phyloP scores from a whole-genome alignment of 2,797 vertebrate genomes.

The Acanthornis magna region DNA sequence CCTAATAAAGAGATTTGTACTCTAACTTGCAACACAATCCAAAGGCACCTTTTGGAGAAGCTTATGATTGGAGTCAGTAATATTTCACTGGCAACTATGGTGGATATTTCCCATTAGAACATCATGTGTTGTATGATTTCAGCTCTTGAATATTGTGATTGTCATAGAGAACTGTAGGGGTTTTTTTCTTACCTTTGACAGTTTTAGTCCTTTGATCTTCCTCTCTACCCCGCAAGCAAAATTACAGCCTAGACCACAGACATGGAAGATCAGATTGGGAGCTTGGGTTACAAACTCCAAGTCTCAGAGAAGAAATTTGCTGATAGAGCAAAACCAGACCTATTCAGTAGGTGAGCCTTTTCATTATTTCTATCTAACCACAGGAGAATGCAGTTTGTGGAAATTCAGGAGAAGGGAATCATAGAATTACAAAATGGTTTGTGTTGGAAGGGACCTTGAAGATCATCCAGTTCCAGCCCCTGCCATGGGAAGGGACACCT shows the following conservation, averaged over 20 bases:
- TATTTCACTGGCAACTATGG: background rate
- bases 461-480: background rate
- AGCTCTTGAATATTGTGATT: background rate
- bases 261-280: background rate
- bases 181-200: background rate
- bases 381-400: background rate
- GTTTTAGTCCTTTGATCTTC: background rate
- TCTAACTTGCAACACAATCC: background rate
- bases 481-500: background rate
- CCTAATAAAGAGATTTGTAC: background rate
- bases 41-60: background rate
- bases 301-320: background rate
- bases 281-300: background rate
- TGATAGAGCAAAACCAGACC: slow-evolving; percentile 1
- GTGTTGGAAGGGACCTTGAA: background rate
- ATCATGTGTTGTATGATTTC: background rate
- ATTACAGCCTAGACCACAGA: slow-evolving; percentile 13
- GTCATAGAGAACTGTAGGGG: background rate
- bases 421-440: background rate
- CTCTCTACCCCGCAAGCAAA: background rate
- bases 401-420: background rate
- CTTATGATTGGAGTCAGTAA: background rate
- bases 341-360: background rate
- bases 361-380: background rate
- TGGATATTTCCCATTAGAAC: background rate